These are phyloP conservation scores for Elysia crispata DNA, from an alignment of 2,888 invertebrate genomes.

Conservation along the genomic window DNA sequence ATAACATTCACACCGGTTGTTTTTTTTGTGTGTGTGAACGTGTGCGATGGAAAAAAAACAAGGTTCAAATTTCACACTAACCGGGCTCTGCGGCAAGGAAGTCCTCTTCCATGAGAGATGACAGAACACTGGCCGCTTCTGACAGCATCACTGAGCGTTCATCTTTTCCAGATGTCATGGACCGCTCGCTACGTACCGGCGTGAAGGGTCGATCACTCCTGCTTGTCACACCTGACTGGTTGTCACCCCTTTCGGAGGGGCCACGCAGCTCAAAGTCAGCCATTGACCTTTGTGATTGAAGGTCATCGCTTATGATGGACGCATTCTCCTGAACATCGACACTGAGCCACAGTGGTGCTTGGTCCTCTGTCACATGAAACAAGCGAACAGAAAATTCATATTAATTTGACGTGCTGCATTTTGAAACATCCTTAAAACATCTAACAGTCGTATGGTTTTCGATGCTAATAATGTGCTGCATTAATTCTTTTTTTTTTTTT, in stretches of 20 bases:
- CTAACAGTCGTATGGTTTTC: too few species aligned
- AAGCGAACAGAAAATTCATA: too few species aligned
- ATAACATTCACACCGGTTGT: too few species aligned
- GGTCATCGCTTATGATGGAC: constrained; percentile 29
- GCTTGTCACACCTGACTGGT: neutral
- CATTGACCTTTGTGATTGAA: constrained; percentile 13
- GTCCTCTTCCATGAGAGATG: constrained; percentile 38
- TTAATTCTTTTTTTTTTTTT: too few species aligned
- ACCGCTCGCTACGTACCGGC: neutral
- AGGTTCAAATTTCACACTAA: too few species aligned
- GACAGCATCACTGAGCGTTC: constrained; percentile 32
- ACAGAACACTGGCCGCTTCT: constrained; percentile 35
- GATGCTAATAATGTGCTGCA: too few species aligned
- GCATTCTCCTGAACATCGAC: constrained; percentile 14
- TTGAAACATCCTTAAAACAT: too few species aligned
- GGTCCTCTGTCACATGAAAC: neutral
- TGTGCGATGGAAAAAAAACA: too few species aligned
- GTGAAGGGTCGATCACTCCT: neutral
- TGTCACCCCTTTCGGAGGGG: neutral
- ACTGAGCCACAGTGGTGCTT: constrained; percentile 18
- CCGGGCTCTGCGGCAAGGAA: neutral
- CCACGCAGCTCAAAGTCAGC: constrained; percentile 13
- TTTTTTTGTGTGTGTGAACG: too few species aligned
- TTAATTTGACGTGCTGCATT: too few species aligned
- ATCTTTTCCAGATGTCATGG: neutral